These are phyloP conservation scores for Melinaea menophilus DNA, from an alignment of 2,888 invertebrate genomes.

Conservation along the genomic window DNA sequence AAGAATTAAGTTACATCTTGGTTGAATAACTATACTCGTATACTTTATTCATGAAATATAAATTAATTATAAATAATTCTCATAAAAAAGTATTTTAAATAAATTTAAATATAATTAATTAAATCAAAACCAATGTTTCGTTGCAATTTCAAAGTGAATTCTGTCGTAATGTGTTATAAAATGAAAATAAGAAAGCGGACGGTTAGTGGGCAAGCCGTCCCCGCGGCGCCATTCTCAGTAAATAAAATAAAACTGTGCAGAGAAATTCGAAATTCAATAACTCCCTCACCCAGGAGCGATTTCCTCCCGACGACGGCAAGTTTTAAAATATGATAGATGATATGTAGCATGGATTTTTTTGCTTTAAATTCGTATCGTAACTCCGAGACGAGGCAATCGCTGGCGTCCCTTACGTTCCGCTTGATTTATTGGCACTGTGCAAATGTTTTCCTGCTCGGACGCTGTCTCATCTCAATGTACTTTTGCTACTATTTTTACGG, in stretches of 20 bases:
- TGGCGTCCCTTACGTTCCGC: constrained; percentile 7
- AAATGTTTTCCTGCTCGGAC: constrained; percentile 4
- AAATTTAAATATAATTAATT: too few species aligned
- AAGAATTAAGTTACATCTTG: too few species aligned
- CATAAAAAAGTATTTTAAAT: too few species aligned
- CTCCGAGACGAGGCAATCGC: constrained; percentile 14
- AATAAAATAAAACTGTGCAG: constrained; percentile 45
- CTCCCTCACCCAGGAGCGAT: constrained; percentile 41
- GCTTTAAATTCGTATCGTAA: constrained; percentile 12
- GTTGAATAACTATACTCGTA: too few species aligned
- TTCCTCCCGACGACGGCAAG: constrained; percentile 41
- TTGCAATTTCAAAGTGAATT: too few species aligned
- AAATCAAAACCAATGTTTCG: too few species aligned
- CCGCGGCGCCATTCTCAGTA: constrained; percentile 38
- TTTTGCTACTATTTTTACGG: not conserved
- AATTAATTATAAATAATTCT: too few species aligned
- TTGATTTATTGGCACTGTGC: constrained; percentile 34
- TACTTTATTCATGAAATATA: too few species aligned
- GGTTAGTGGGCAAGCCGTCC: constrained; percentile 13
- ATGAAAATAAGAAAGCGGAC: too few species aligned
- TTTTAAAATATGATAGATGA: constrained; percentile 47
- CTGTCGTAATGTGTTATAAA: constrained; percentile 1
- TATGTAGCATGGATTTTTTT: constrained; percentile 19
- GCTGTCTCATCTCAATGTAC: constrained; percentile 14
- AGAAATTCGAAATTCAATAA: constrained; percentile 59